Base-by-base conservation (phyloP, 2,888 invertebrate species). In the Lordiphosa andalusiaca region DNA sequence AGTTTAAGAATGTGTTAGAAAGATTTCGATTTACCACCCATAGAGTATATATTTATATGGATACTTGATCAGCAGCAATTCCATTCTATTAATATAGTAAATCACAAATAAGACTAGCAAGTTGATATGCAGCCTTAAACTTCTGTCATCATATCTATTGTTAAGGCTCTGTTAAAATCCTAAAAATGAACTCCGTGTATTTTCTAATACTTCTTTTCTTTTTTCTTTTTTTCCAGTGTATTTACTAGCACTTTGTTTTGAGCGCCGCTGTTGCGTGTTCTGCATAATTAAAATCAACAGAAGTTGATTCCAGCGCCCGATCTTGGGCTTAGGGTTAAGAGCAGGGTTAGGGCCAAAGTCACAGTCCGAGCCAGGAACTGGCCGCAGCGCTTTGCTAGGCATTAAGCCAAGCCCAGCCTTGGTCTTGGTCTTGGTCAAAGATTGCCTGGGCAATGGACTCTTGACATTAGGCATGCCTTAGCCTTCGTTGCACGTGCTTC, bases 221-320 rank as follows among this genome's bases (percentile, higher is more conserved):
- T 23, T 3, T 37, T 12, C 6, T 33, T 33, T 16, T 44, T 19
- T 44, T 4, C 4, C 47, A n/a, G 47, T 47, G 47, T 23, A 25
- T 21, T 23, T 46, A 16, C 41, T 21, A 23, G 23, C 23, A 23
- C 25, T 25, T 35, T 19, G 36, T 13, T 36, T 47, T 35, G 19
- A 47, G 33, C 47, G 47, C 35, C 35, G 47, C 36, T 47, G 21
- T 73, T 67, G 62, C 71, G 71, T 71, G 74, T 60, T 71, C 56
- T 73, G 71, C 71, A 71, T 71, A 71, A 73, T 73, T 73, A 67
- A 71, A 63, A 42, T 30, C 19, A 36, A 35, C 41, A 33, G 36
- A 30, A 16, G 30, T 44, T 6, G 16, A 44, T 33, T 42, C 12
- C 10, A 30, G 46, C 9, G 12, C 30, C n/a, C 4, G 19, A 10